These are phyloP conservation scores for Pachyramphus minor DNA, from an alignment of 2,113 vertebrate species.

Conservation along the genomic window DNA sequence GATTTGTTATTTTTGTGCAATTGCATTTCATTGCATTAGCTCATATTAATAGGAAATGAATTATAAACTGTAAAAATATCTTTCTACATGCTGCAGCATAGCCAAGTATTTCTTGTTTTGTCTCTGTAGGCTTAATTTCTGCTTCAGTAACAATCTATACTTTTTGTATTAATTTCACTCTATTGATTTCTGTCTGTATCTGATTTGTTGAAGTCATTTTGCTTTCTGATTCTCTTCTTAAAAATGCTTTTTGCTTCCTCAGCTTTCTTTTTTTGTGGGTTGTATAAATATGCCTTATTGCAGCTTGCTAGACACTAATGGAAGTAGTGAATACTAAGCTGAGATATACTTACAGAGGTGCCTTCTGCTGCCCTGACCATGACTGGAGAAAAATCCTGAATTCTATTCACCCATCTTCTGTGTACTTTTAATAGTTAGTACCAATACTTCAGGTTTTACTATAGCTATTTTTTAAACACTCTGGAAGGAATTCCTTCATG, in stretches of 20 bases:
- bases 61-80: background rate
- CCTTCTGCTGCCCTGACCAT: background rate
- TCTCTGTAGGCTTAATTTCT: background rate
- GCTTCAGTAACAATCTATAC: background rate
- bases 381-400: background rate
- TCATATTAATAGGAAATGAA: background rate
- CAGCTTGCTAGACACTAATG: background rate
- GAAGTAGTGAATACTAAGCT: background rate
- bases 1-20: background rate
- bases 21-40: background rate
- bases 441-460: background rate
- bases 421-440: background rate
- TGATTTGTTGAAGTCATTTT: background rate
- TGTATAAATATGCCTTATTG: background rate
- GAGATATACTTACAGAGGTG: background rate
- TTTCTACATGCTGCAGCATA: background rate
- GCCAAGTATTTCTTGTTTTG: background rate
- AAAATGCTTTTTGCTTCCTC: background rate
- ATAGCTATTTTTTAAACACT: background rate
- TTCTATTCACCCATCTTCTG: background rate
- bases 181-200: background rate
- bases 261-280: background rate
- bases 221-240: background rate
- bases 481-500: background rate
- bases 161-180: background rate